phyloP scores from a whole-genome alignment of 1,140 invertebrate genomes.

The Aphidius gifuensis region DNA sequence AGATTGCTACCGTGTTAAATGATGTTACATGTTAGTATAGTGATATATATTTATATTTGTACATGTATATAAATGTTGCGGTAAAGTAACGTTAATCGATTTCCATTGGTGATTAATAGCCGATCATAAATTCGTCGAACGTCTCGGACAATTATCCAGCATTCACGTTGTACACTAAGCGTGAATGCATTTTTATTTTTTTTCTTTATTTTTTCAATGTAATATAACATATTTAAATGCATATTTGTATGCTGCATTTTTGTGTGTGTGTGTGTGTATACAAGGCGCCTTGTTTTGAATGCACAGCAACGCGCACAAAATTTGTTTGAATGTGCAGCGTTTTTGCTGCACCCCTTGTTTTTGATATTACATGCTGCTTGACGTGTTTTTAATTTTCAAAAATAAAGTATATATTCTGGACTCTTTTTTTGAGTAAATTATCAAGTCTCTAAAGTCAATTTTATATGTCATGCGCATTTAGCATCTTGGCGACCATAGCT shows the following conservation, averaged over 20 bases:
- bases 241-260: not conserved
- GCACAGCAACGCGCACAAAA: too few species aligned
- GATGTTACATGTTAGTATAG: too few species aligned
- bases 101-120: conserved; percentile 28
- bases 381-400: too few species aligned
- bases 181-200: conserved; percentile 13
- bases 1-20: too few species aligned
- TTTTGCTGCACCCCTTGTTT: too few species aligned
- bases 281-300: too few species aligned
- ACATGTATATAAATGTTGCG: conserved; percentile 8
- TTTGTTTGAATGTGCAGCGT: too few species aligned
- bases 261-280: not conserved
- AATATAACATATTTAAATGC: conserved; percentile 3
- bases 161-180: conserved; percentile 16
- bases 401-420: too few species aligned
- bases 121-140: conserved; percentile 31
- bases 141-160: conserved; percentile 28
- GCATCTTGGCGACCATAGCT: too few species aligned
- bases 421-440: too few species aligned
- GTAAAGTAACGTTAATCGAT: conserved; percentile 27
- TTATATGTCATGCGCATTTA: conserved; percentile 1
- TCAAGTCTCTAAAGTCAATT: conserved; percentile 12
- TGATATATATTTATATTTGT: too few species aligned
- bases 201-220: not conserved
- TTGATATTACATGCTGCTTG: too few species aligned